Conservation (phyloP, 2,113 vertebrate species). For the Malurus melanocephalus region DNA sequence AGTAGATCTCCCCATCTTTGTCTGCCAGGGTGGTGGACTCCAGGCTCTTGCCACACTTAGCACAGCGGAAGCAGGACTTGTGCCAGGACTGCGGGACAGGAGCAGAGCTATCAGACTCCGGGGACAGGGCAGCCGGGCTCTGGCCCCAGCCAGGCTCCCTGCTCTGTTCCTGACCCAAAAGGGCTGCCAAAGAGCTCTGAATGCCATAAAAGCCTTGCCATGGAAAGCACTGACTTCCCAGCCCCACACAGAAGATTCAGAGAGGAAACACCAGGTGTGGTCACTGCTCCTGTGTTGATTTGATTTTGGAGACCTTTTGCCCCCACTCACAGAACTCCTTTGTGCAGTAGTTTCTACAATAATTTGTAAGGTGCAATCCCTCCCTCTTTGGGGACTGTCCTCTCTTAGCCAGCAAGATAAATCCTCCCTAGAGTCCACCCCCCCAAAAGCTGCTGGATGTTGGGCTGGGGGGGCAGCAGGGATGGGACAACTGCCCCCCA, state of each 20-base stretch:
- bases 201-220: not conserved
- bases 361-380: not conserved
- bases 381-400: not conserved
- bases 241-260: not conserved
- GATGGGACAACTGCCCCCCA: not conserved
- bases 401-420: not conserved
- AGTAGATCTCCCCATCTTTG: conserved; percentile 93
- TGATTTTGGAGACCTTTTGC: not conserved
- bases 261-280: not conserved
- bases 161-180: not conserved
- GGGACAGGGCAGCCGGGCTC: not conserved
- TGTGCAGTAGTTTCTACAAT: not conserved
- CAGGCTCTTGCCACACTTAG: conserved; percentile 88
- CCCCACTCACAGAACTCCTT: too few relatives aligned
- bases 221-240: not conserved
- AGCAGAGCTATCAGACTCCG: not conserved
- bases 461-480: not conserved
- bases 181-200: not conserved
- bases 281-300: not conserved
- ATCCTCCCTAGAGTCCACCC: not conserved
- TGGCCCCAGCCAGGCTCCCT: not conserved
- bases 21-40: conserved; percentile 94
- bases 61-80: conserved; percentile 91
- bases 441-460: accelerated
- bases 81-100: conserved; percentile 85